Conservation (phyloP, 2,113 vertebrate genomes). For the Podarcis raffonei region DNA sequence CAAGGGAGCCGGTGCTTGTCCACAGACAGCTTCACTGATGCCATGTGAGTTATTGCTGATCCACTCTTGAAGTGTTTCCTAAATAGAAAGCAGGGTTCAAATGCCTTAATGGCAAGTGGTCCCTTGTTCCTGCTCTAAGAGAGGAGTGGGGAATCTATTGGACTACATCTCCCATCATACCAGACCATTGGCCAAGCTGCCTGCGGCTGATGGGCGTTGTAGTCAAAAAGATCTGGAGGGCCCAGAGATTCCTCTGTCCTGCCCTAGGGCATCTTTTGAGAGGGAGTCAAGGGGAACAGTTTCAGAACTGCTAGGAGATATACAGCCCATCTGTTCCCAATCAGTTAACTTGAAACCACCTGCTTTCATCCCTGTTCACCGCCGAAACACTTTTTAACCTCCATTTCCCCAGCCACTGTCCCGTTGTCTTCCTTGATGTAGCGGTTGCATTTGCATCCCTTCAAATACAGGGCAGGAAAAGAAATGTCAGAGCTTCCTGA, state of each 20-base stretch:
- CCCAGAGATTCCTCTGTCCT: too few species aligned
- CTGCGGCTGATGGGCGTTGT: too few species aligned
- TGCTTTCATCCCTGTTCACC: neutral
- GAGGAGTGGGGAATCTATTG: too few species aligned
- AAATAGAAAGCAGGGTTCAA: neutral
- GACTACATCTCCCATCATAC: too few species aligned
- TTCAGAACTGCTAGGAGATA: neutral
- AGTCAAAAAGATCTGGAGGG: too few species aligned
- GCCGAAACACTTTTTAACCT: constrained; percentile 2
- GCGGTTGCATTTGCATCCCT: constrained; percentile 16
- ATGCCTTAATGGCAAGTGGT: neutral
- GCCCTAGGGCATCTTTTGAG: neutral
- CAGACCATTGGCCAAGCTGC: too few species aligned
- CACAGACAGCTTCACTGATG: too few species aligned
- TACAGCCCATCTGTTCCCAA: neutral
- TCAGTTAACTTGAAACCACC: neutral
- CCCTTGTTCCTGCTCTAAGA: neutral
- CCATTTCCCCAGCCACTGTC: neutral
- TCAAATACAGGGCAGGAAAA: constrained; percentile 41
- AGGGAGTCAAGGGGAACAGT: neutral
- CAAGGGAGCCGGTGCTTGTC: too few species aligned
- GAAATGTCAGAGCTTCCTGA: constrained; percentile 47
- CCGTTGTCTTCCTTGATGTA: constrained; percentile 18
- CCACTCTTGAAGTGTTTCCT: too few species aligned
- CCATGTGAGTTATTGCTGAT: too few species aligned